Percentiles rank a stretch among this genome's conserved stretches.
phyloP scores from a whole-genome alignment of 1,140 invertebrate genomes.

The Phocides pigmalion region DNA sequence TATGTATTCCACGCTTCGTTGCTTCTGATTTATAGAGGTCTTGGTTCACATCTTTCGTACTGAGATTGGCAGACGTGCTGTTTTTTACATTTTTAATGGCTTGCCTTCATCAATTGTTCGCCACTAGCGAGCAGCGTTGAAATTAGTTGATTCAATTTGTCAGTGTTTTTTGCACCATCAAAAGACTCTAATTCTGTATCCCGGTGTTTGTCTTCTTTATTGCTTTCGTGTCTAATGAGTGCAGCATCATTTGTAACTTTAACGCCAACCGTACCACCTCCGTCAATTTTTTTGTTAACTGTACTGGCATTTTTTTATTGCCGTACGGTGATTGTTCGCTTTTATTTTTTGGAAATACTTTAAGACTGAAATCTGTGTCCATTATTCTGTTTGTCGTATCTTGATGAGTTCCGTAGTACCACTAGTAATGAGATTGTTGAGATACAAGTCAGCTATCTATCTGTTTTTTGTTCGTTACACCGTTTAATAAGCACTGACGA shows the following conservation, averaged over 20 bases:
- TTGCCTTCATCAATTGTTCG: constrained; percentile 40
- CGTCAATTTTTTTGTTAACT: constrained; percentile 30
- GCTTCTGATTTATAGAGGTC: constrained; percentile 44
- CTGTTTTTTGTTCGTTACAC: constrained; percentile 34
- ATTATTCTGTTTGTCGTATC: constrained; percentile 47
- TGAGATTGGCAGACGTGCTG: constrained; percentile 46
- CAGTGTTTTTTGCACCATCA: constrained; percentile 64
- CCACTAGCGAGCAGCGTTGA: constrained; percentile 42
- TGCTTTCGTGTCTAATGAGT: constrained; percentile 59
- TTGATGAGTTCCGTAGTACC: constrained; percentile 51
- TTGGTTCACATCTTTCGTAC: constrained; percentile 36
- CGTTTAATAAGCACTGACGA: constrained; percentile 33
- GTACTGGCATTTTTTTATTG: constrained; percentile 23
- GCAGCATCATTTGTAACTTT: constrained; percentile 61
- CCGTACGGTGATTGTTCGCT: constrained; percentile 28
- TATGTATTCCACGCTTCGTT: constrained; percentile 41
- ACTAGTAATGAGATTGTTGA: constrained; percentile 54
- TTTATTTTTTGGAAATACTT: constrained; percentile 35
- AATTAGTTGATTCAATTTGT: constrained; percentile 72
- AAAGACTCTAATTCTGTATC: constrained; percentile 50
- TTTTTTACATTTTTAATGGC: constrained; percentile 45
- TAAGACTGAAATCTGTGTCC: constrained; percentile 45
- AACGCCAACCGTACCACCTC: constrained; percentile 47
- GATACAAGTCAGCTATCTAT: constrained; percentile 35
- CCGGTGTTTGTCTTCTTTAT: constrained; percentile 60